Conservation (phyloP, 2,113 vertebrate species). For the Struthio camelus region DNA sequence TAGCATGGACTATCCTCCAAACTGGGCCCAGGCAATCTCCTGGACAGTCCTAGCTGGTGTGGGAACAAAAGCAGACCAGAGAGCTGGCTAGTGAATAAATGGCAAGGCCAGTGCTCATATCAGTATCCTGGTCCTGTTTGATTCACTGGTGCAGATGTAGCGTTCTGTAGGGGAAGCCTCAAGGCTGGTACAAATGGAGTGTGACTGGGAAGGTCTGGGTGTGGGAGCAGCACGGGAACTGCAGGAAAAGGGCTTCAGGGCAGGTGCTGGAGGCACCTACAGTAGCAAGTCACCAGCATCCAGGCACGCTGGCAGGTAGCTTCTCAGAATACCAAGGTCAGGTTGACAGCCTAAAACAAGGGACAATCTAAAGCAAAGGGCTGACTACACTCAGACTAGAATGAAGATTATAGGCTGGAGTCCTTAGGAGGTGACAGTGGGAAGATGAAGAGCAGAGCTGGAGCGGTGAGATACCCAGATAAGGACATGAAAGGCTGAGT, state of each 20-base stretch:
- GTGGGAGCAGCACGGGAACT: background rate
- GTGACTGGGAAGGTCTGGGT: background rate
- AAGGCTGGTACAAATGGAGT: background rate
- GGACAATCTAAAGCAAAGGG: background rate
- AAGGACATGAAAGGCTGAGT: background rate
- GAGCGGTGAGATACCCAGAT: background rate
- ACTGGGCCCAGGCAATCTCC: fast-evolving
- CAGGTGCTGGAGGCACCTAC: background rate
- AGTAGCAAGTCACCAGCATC: background rate
- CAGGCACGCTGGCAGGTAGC: background rate
- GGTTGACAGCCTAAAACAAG: background rate
- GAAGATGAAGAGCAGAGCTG: conserved; percentile 20
- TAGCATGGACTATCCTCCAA: background rate
- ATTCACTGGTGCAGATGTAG: background rate
- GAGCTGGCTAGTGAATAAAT: background rate
- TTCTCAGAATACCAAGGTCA: background rate
- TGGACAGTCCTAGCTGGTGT: background rate
- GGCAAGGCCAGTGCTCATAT: background rate
- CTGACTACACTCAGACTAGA: background rate
- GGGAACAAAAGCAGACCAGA: background rate
- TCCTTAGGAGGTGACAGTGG: background rate
- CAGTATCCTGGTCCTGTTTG: background rate
- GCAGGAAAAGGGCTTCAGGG: background rate
- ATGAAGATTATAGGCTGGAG: conserved; percentile 41
- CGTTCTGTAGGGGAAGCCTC: background rate